These are phyloP conservation scores for Macrophya annulata DNA, from an alignment of 2,888 invertebrate genomes.

Conservation along the genomic window DNA sequence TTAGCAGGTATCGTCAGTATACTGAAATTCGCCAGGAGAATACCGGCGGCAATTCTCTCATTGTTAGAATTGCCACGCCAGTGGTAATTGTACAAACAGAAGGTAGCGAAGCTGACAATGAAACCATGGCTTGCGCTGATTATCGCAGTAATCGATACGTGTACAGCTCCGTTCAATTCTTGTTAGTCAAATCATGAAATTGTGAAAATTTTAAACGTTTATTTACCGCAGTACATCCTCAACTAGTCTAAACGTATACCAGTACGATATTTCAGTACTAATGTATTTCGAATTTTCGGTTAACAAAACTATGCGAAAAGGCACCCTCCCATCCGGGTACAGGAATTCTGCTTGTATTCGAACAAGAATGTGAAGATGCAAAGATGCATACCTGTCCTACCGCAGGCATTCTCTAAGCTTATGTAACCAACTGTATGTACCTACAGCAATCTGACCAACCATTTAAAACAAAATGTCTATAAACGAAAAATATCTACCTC, in stretches of 20 bases:
- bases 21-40: conserved; percentile 44
- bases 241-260: background rate
- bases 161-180: background rate
- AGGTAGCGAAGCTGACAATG: conserved; percentile 41
- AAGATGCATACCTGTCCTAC: conserved; percentile 30
- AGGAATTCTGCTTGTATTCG: conserved; percentile 35
- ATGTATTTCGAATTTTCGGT: conserved; percentile 18
- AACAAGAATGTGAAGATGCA: conserved; percentile 37
- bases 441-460: conserved; percentile 23
- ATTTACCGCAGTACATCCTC: background rate
- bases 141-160: conserved; percentile 42
- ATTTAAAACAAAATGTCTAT: background rate
- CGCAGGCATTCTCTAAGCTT: conserved; percentile 14
- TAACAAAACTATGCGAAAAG: conserved; percentile 34
- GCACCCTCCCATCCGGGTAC: background rate
- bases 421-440: background rate
- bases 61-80: conserved; percentile 16
- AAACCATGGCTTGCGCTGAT: conserved; percentile 43
- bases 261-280: background rate
- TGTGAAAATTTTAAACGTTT: background rate
- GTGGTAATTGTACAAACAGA: conserved; percentile 43
- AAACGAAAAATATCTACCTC: conserved; percentile 8
- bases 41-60: conserved; percentile 30
- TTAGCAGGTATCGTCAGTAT: conserved; percentile 17
- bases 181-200: conserved; percentile 3